Base-by-base conservation (phyloP, 2,888 invertebrate species). In the Trilocha varians region DNA sequence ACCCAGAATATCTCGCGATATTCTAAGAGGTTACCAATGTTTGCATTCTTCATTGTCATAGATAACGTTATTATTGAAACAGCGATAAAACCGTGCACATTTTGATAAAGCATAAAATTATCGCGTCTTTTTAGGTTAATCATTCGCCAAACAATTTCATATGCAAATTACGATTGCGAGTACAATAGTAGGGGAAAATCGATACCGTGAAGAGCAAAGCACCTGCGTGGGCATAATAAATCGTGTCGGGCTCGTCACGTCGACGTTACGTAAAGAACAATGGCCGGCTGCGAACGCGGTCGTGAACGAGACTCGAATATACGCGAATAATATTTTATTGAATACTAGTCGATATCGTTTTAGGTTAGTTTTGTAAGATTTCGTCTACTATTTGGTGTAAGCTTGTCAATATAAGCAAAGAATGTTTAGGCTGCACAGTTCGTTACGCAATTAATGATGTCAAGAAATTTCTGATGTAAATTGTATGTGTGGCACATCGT, bases 261-360 rank as follows among this genome's bases (percentile, higher is more conserved):
- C 56, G 57, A 57, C 66, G 67, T 79, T 79, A 78, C 74, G 76
- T 76, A 78, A 78, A 77, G 76, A 79, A 82, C 79, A 82, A 82
- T 80, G 73, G 72, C 70, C 71, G 75, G 63, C 66, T 71, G 77
- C 62, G 75, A 77, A 73, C 74, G 75, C 75, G 78, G 69, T 75
- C 76, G 65, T 73, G 75, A 71, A 78, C 75, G 78, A 70, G 69
- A 55, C 59, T 65, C 62, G 73, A 73, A 74, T 75, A 61, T 53
- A 56, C 56, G 53, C 50, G 43, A 55, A 54, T 59, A 52, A 49
- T 50, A 56, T 54, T 49, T 50, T 52, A 52, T 59, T 64, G 11
- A 13, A 39, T n/a, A 15, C 13, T 15, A 15, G 13, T 15, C 2
- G 11, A 2, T 4, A 32, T 11, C 9, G n/a, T 11, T 11, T 3